These are phyloP conservation scores for Peromyscus polionotus DNA, from an alignment of 2,113 vertebrate genomes.

Conservation along the genomic window DNA sequence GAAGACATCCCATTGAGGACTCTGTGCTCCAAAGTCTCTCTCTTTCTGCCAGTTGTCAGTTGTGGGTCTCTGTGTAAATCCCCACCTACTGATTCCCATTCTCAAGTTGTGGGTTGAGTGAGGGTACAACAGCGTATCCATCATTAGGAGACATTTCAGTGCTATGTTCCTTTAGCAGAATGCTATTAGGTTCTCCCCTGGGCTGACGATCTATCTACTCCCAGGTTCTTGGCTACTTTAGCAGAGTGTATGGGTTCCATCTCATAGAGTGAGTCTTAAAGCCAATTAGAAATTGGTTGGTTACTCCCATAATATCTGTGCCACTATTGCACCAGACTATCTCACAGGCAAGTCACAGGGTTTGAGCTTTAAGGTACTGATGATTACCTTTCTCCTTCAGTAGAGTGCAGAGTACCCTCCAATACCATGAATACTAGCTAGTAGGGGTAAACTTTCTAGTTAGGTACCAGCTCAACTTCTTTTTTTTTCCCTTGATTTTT, in stretches of 20 bases:
- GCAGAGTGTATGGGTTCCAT: not conserved
- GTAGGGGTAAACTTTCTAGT: not conserved
- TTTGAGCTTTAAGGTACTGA: not conserved
- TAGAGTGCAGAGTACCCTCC: not conserved
- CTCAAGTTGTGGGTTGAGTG: not conserved
- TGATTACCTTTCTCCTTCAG: not conserved
- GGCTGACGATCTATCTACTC: not conserved
- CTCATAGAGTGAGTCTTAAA: not conserved
- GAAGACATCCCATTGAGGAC: not conserved
- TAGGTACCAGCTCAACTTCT: not conserved
- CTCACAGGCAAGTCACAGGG: not conserved
- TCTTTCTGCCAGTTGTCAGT: not conserved
- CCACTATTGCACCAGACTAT: not conserved
- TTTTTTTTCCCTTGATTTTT: too few species aligned
- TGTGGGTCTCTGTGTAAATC: not conserved
- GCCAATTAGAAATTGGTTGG: not conserved
- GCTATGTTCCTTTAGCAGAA: not conserved
- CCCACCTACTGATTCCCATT: not conserved
- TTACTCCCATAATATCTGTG: not conserved
- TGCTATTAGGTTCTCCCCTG: not conserved
- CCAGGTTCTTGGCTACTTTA: not conserved
- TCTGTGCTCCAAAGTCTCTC: not conserved
- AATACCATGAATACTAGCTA: not conserved
- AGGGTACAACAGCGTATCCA: not conserved
- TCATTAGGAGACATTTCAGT: not conserved